Base-by-base conservation (phyloP, 64 coral and sea anemone genomes). In the Actinia tenebrosa region DNA sequence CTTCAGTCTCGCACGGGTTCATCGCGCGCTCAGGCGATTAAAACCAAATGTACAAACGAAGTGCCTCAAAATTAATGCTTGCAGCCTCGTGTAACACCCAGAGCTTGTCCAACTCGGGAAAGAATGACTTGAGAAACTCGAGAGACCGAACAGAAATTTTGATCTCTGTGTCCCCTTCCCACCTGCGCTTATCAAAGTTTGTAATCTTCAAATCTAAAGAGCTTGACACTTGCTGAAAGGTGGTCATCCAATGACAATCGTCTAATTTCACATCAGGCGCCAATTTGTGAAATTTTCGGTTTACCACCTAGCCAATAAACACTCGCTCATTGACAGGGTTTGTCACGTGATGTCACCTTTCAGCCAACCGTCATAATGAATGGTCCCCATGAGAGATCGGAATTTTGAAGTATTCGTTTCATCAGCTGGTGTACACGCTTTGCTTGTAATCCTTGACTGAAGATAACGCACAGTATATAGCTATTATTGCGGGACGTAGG, bases 331-430 rank as follows among this genome's bases (percentile, higher is more conserved):
- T 98, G 95, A 98, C 95, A 98, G 85, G 77, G 25, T 19, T 8
- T n/a, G 53, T 97, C 94, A 97, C 94, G 94, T 97, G 94, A 68
- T 80, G 17, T 47, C 71, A 79, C 69, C 50, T 86, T 59, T 60
- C 86, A 78, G 83, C 86, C 86, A 92, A 88, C 91, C 86, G 62
- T 79, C 91, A 92, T 55, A 59, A 89, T 85, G 86, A 86, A 90
- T 90, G 71, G 89, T 93, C 81, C 91, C 86, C 80, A 89, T 92
- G 86, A 97, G 94, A 93, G 94, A 93, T 97, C 94, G 94, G 94
- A 97, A 97, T 97, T 97, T 97, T 97, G 94, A 97, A 97, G 94
- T 97, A 93, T 97, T 93, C 94, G 86, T 89, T 97, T 92, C 91
- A 91, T 97, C 94, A 97, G 94, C 94, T 97, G 94, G 94, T 89